Conservation (phyloP, 2,888 invertebrate genomes). For the Acronicta aceris region DNA sequence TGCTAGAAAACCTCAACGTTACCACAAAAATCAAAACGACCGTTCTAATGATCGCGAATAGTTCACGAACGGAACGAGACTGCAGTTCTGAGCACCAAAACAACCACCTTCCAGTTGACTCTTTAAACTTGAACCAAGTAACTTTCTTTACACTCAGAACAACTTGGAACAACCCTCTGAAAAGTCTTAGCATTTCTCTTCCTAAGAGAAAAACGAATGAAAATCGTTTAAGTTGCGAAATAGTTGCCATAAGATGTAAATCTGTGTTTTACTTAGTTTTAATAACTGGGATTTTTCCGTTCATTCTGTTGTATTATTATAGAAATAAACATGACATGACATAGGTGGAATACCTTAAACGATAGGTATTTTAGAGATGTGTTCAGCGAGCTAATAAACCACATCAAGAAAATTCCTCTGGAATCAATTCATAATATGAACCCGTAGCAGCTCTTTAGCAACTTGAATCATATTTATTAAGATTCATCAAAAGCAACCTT, state of each 20-base stretch:
- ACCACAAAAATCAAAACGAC: slow-evolving; percentile 6
- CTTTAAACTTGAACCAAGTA: slow-evolving; percentile 48
- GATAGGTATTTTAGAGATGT: too few species aligned
- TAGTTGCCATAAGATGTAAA: slow-evolving; percentile 5
- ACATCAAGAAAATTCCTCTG: too few species aligned
- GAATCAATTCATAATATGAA: too few species aligned
- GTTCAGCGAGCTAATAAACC: too few species aligned
- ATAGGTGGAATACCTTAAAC: too few species aligned
- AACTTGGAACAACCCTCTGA: slow-evolving; percentile 31
- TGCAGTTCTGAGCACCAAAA: slow-evolving; percentile 27
- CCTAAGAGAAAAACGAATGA: slow-evolving; percentile 15
- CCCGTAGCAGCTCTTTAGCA: too few species aligned
- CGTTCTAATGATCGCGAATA: slow-evolving; percentile 23
- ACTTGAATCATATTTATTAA: too few species aligned
- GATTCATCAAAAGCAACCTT: too few species aligned
- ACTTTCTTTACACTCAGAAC: slow-evolving; percentile 44
- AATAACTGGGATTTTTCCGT: neutral
- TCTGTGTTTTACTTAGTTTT: slow-evolving; percentile 1
- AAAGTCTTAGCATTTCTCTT: slow-evolving; percentile 21
- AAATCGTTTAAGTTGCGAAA: slow-evolving; percentile 19
- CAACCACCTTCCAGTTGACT: slow-evolving; percentile 44
- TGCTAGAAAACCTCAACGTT: neutral
- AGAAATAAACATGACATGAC: too few species aligned
- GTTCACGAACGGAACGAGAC: slow-evolving; percentile 24
- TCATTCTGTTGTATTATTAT: neutral